Conservation (phyloP, 2,113 vertebrate genomes). For the Heterotis niloticus region DNA sequence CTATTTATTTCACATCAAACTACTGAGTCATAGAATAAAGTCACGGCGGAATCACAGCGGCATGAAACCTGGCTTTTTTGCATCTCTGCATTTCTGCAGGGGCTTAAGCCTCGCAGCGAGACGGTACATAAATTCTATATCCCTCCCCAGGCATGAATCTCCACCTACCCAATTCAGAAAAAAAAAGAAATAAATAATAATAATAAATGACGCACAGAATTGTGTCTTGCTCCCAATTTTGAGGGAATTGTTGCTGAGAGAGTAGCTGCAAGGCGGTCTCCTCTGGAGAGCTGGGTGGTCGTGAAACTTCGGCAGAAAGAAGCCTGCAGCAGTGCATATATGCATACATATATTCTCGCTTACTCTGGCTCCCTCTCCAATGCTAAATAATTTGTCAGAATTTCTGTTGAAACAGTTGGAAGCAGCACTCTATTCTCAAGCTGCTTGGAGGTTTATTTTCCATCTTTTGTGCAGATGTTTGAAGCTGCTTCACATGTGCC, state of each 20-base stretch:
- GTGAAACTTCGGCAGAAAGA: not conserved
- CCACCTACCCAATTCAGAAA: slow-evolving; percentile 10
- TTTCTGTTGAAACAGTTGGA: not conserved
- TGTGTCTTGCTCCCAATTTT: slow-evolving; percentile 6
- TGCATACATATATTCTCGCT: not conserved
- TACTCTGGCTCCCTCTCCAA: not conserved
- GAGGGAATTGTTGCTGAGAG: slow-evolving; percentile 12
- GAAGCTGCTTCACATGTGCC: not conserved
- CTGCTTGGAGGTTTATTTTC: not conserved
- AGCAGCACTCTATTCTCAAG: not conserved
- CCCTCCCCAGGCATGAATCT: not conserved
- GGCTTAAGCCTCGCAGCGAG: not conserved
- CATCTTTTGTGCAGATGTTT: not conserved
- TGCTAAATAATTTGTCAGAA: not conserved
- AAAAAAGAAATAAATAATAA: slow-evolving; percentile 6
- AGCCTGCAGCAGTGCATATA: not conserved
- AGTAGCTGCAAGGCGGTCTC: slow-evolving; percentile 3
- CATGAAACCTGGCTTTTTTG: slow-evolving; percentile 1
- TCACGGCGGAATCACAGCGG: not conserved
- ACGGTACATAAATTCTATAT: not conserved
- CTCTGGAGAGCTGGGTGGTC: slow-evolving; percentile 8
- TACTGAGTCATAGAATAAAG: not conserved
- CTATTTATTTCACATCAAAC: slow-evolving; percentile 7
- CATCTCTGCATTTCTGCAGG: not conserved
- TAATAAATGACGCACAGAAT: not conserved